Evolutionary conservation across 2,113 vertebrate genomes (phyloP), one percentile per base, ranked within the genome.

Genomic region (Aptenodytes patagonicus): DNA sequence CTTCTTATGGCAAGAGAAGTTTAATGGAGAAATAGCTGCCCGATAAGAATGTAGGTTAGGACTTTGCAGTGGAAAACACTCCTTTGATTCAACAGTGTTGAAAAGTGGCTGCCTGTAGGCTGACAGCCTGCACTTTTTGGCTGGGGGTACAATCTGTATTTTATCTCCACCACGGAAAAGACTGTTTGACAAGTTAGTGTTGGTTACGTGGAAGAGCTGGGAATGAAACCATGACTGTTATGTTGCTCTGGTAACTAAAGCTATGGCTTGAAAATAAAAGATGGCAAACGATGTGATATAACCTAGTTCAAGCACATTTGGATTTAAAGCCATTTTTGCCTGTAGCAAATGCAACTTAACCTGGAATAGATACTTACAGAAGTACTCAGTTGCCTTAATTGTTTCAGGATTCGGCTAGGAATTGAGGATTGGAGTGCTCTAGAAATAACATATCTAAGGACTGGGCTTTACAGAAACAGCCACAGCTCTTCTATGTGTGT

Each of bases 171-270:
- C 42, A 31, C 1, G 9, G 51, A 57, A 44, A 83, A 95, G 46
- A 64, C 51, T 95, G n/a, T 90, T 97, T 96, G 93, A 88, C 64
- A 75, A 73, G 80, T 71, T 77, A 24, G 42, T 7, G 52, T 75
- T 93, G 89, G 32, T 71, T 95, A 70, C 44, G 11, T 81, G 89
- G 61, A 57, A 52, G 46, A 96, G 65, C 95, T 93, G 94, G 86
- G 86, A 73, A 13, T 57, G 62, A 49, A 81, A 31, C 78, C 69
- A 12, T 38, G 55, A 65, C 32, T 52, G 68, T 93, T 94, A 58
- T 69, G 51, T 91, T 97, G 70, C 91, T 95, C 58, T 81, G 66
- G 94, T 79, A 96, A 86, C 90, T 90, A 54, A 92, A 81, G 81
- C 92, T 31, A 34, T 11, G 51, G 79, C 60, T 80, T 72, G 93